Conservation (phyloP, 2,888 invertebrate species). For the Erebia epiphron region DNA sequence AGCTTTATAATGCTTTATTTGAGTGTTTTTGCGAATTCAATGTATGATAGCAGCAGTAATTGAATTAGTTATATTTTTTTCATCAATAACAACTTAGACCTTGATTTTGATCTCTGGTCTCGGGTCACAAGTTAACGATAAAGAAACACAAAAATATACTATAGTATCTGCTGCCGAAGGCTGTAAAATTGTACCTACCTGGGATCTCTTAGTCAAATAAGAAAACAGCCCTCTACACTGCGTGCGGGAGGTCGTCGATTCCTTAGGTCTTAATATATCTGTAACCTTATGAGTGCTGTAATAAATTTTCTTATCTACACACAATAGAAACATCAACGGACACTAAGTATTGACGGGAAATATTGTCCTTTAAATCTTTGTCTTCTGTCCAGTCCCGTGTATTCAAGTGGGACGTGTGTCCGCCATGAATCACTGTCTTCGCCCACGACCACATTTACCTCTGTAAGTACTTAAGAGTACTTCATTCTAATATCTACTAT, state of each 20-base stretch:
- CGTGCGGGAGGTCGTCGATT: neutral
- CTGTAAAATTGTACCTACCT: too few relatives aligned
- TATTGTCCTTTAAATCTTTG: conserved; percentile 22
- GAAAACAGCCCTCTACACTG: too few relatives aligned
- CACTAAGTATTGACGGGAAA: conserved; percentile 10
- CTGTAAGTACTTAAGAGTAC: conserved; percentile 50
- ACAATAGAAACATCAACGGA: conserved; percentile 23
- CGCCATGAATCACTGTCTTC: conserved; percentile 72
- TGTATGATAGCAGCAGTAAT: too few relatives aligned
- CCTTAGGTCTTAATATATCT: neutral
- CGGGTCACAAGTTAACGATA: too few relatives aligned
- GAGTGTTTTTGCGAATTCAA: too few relatives aligned
- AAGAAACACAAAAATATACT: too few relatives aligned
- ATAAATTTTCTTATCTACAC: conserved; percentile 22
- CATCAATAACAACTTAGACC: too few relatives aligned
- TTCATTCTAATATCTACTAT: conserved; percentile 22
- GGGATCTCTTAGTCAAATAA: too few relatives aligned
- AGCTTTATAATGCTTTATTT: neutral
- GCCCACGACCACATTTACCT: conserved; percentile 71
- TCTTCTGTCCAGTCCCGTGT: conserved; percentile 47
- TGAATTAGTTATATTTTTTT: too few relatives aligned
- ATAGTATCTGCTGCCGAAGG: too few relatives aligned
- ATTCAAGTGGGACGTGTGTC: conserved; percentile 60
- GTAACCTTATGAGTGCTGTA: conserved; percentile 2
- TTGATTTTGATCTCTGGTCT: too few relatives aligned